phyloP scores from a whole-genome alignment of 2,113 vertebrate genomes.

The Tetrax tetrax region DNA sequence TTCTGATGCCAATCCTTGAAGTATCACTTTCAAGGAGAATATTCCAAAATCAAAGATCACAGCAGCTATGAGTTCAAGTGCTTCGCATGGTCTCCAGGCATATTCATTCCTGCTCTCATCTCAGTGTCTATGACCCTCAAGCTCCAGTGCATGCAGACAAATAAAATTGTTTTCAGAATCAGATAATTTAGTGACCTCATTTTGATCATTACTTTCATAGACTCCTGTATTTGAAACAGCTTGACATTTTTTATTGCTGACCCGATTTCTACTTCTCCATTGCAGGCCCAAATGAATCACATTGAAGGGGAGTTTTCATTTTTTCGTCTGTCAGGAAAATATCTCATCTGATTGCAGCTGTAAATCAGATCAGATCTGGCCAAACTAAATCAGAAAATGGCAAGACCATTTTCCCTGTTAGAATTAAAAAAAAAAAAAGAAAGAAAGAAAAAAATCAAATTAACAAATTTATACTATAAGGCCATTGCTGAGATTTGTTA shows the following conservation, averaged over 20 bases:
- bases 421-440: not conserved
- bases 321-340: not conserved
- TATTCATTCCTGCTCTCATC: not conserved
- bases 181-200: conserved; percentile 24
- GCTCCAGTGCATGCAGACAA: not conserved
- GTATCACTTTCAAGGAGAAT: not conserved
- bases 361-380: not conserved
- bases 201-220: conserved; percentile 15
- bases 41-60: conserved; percentile 18
- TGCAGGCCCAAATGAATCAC: not conserved
- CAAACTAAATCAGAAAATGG: not conserved
- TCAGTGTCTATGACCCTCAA: not conserved
- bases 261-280: not conserved
- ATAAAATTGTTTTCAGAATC: conserved; percentile 23
- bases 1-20: not conserved
- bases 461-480: not conserved
- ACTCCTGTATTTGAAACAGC: conserved; percentile 9
- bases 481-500: not conserved
- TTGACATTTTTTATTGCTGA: conserved; percentile 38
- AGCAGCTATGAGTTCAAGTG: not conserved
- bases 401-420: not conserved
- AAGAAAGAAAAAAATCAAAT: not conserved
- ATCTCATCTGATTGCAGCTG: not conserved
- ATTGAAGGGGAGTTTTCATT: not conserved
- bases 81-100: not conserved